These are phyloP conservation scores for Syrrhaptes paradoxus DNA, from an alignment of 2,113 vertebrate genomes.

Conservation along the genomic window DNA sequence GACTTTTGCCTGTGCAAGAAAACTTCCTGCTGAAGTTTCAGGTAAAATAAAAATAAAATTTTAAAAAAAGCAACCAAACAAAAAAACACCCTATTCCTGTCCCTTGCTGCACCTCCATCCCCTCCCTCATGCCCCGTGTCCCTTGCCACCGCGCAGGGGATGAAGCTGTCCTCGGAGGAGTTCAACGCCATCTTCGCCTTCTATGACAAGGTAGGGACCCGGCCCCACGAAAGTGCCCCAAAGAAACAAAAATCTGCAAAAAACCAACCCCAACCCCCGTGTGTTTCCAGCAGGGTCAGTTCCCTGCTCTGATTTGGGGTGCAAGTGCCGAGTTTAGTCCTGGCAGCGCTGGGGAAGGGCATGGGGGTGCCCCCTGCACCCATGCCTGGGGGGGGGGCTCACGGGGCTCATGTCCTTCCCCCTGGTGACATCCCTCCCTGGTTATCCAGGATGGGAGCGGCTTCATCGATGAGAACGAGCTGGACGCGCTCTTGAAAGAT, in stretches of 20 bases:
- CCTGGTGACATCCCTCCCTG: not conserved
- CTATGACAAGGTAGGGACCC: slow-evolving; percentile 89
- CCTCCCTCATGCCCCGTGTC: not conserved
- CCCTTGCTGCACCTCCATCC: not conserved
- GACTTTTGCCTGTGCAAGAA: slow-evolving; percentile 95
- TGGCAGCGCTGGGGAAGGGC: not conserved
- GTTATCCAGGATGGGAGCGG: slow-evolving; percentile 88
- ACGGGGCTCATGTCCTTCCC: not conserved
- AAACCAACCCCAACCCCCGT: not conserved
- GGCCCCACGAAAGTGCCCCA: rapidly evolving
- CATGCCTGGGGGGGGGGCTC: not conserved
- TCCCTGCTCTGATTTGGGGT: not conserved
- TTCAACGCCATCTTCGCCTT: slow-evolving; percentile 92
- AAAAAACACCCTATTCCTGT: not conserved
- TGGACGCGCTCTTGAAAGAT: slow-evolving; percentile 94
- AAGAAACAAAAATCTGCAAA: not conserved
- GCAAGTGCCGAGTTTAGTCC: not conserved
- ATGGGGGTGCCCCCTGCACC: too few relatives aligned
- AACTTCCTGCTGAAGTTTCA: slow-evolving; percentile 98
- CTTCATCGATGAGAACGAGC: slow-evolving; percentile 94
- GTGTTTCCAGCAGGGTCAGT: not conserved
- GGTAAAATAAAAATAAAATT: slow-evolving; percentile 75
- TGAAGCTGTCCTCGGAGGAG: slow-evolving; percentile 89
- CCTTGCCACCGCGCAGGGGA: slow-evolving; percentile 75
- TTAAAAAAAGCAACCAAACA: too few relatives aligned